phyloP scores from a whole-genome alignment of 2,888 invertebrate species.

The Dastarcus helophoroides region DNA sequence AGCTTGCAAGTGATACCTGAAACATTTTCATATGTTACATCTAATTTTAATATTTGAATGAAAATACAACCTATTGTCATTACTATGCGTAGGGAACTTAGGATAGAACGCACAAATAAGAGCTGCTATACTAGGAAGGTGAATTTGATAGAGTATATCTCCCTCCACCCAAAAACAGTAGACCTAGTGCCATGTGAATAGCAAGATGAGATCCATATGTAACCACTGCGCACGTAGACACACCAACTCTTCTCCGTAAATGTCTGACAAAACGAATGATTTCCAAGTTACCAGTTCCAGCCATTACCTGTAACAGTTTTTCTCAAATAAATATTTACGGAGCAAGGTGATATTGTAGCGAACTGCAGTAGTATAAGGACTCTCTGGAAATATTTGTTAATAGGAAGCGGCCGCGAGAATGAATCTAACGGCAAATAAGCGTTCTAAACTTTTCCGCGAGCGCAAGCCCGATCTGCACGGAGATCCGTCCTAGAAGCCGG shows the following conservation, averaged over 20 bases:
- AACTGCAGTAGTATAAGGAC: no score
- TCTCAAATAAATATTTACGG: no score
- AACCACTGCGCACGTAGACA: constrained; percentile 54
- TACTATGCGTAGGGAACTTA: constrained; percentile 91
- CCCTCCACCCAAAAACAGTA: constrained; percentile 90
- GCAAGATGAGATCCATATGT: constrained; percentile 90
- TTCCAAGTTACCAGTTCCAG: constrained; percentile 82
- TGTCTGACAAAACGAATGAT: constrained; percentile 75
- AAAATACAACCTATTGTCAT: constrained; percentile 96
- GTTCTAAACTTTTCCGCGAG: no score
- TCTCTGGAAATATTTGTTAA: no score
- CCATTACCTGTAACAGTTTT: constrained; percentile 70
- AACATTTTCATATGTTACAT: no score
- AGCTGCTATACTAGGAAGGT: constrained; percentile 68
- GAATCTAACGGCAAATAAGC: no score
- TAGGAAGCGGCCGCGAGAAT: no score
- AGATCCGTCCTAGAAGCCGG: no score
- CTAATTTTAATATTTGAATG: no score
- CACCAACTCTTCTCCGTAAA: constrained; percentile 69
- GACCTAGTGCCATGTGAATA: constrained; percentile 88
- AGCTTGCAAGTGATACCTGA: constrained; percentile 91
- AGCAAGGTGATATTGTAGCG: no score
- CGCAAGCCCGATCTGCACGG: no score
- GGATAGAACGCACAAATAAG: constrained; percentile 91
- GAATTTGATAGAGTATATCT: constrained; percentile 73